Evolutionary conservation across 2,888 invertebrate species (phyloP).

Genomic region (Flexamia atlantica): DNA sequence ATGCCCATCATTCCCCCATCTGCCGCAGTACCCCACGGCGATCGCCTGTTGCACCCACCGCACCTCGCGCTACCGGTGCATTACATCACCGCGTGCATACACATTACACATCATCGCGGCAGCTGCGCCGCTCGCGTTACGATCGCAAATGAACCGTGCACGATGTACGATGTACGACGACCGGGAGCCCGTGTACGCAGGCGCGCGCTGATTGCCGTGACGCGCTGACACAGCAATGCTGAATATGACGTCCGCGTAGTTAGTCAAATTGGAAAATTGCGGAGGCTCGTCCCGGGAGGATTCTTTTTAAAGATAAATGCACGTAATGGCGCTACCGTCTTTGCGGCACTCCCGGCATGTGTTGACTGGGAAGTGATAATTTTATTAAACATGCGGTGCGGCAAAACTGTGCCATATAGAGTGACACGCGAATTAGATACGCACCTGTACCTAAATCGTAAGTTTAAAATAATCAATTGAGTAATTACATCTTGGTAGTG

Average conservation of each 20-base stretch:
- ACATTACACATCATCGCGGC: not conserved
- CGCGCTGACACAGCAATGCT: constrained; percentile 5
- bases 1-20: too few relatives aligned
- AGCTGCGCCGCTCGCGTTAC: not conserved
- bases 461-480: too few relatives aligned
- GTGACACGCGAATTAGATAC: not conserved
- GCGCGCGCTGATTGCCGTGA: not conserved
- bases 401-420: too few relatives aligned
- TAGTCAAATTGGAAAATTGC: constrained; percentile 11
- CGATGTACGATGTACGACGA: constrained; percentile 18
- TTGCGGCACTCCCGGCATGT: too few relatives aligned
- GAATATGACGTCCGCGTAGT: not conserved
- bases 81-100: not conserved
- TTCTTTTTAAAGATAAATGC: not conserved
- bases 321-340: too few relatives aligned
- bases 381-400: too few relatives aligned
- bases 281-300: not conserved
- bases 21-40: not conserved
- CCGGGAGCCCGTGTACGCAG: not conserved
- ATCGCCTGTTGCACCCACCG: not conserved
- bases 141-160: constrained; percentile 27
- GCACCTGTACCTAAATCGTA: too few relatives aligned
- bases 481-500: too few relatives aligned
- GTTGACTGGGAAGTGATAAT: too few relatives aligned
- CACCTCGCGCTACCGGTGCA: too few relatives aligned